Conservation (phyloP, 2,797 vertebrate genomes). For the Mormyrus proboscirostris region DNA sequence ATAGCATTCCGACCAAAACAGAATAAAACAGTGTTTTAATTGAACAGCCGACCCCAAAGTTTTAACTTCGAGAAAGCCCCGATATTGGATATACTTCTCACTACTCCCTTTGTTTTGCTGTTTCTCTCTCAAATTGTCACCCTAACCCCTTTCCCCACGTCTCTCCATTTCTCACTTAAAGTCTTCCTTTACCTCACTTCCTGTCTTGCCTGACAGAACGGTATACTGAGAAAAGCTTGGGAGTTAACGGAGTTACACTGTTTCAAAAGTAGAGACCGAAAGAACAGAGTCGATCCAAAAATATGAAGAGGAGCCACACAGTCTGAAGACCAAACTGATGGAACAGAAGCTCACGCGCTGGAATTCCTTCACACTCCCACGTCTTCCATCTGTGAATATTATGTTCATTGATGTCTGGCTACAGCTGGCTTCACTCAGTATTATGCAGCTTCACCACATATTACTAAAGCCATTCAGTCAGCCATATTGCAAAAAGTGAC, state of each 20-base stretch:
- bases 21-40: slow-evolving; percentile 48
- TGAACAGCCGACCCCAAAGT: slow-evolving; percentile 32
- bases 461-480: neutral
- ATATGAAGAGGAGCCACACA: slow-evolving; percentile 20
- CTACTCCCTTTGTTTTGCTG: slow-evolving; percentile 46
- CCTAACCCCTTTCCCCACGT: slow-evolving; percentile 48
- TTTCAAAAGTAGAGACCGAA: neutral
- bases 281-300: neutral
- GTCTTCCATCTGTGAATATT: slow-evolving; percentile 19
- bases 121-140: slow-evolving; percentile 41
- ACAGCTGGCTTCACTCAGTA: neutral
- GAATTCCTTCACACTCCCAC: neutral
- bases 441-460: neutral
- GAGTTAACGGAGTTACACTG: slow-evolving; percentile 13
- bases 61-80: slow-evolving; percentile 29
- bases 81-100: slow-evolving; percentile 39
- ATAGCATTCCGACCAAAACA: slow-evolving; percentile 16
- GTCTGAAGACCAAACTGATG: slow-evolving; percentile 16
- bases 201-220: slow-evolving; percentile 18
- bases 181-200: slow-evolving; percentile 27
- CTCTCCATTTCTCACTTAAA: slow-evolving; percentile 2
- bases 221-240: slow-evolving; percentile 35
- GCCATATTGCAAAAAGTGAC: neutral
- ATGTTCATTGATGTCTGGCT: slow-evolving; percentile 19
- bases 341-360: slow-evolving; percentile 19